Conservation (phyloP, 30 jellyfish, hydroid and myxozoan genomes). For the Clytia hemisphaerica region DNA sequence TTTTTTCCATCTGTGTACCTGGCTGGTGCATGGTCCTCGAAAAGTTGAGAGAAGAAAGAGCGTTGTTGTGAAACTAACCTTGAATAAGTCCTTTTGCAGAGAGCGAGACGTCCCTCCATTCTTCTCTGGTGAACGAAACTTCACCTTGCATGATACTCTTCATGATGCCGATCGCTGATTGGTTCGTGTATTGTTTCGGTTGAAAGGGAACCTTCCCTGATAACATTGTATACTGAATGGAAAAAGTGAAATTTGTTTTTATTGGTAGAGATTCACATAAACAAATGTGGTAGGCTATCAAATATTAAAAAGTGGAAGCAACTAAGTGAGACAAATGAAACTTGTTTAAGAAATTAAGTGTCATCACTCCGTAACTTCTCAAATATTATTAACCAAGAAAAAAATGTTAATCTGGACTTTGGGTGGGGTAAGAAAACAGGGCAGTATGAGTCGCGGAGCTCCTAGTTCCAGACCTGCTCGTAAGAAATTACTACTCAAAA, state of each 20-base stretch:
- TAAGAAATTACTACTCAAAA: no score
- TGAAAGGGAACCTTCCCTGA: slow-evolving; percentile 96
- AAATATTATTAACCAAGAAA: no score
- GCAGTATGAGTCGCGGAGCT: no score
- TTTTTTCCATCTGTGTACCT: not conserved
- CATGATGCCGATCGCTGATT: slow-evolving; percentile 70
- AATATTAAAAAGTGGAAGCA: no score
- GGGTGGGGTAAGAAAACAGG: no score
- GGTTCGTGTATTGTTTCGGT: slow-evolving; percentile 44
- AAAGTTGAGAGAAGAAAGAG: not conserved
- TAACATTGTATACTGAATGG: slow-evolving; percentile 85
- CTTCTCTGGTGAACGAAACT: slow-evolving; percentile 74
- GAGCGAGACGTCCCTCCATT: slow-evolving; percentile 71
- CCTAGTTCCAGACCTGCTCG: no score
- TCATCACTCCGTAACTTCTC: no score
- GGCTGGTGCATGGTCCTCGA: not conserved
- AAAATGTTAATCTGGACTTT: no score
- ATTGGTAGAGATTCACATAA: not conserved
- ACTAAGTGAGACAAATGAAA: no score
- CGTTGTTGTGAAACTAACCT: no score
- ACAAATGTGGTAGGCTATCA: not conserved
- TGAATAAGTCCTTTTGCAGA: slow-evolving; percentile 82
- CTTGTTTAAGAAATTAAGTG: no score
- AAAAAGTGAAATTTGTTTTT: no score
- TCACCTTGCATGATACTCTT: slow-evolving; percentile 84